Evolutionary conservation across 2,113 vertebrate species (phyloP).

Genomic region (Sinocyclocheilus anshuiensis): DNA sequence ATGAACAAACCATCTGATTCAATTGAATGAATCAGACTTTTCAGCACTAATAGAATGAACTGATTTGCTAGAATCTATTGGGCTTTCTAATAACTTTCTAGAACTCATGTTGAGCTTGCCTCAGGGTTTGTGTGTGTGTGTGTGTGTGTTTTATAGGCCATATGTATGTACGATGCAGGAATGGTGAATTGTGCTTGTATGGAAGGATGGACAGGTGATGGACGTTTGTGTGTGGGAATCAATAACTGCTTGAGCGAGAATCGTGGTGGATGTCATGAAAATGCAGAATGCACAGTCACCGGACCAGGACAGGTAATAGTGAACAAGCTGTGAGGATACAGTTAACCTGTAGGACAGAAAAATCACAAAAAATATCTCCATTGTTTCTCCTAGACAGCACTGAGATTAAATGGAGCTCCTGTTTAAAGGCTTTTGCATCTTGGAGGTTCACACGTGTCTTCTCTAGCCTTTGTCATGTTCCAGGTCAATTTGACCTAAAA

Average conservation of each 20-base stretch:
- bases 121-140: too few species aligned
- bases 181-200: conserved; percentile 79
- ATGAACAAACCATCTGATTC: too few species aligned
- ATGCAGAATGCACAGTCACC: conserved; percentile 79
- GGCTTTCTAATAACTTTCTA: too few species aligned
- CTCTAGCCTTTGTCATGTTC: not conserved
- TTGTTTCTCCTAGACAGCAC: too few species aligned
- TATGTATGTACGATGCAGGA: conserved; percentile 78
- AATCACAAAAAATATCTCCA: not conserved
- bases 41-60: too few species aligned
- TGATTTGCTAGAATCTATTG: too few species aligned
- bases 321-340: not conserved
- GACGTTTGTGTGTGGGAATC: conserved; percentile 81
- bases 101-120: too few species aligned
- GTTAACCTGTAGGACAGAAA: too few species aligned
- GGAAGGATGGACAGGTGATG: conserved; percentile 90
- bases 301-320: conserved; percentile 86
- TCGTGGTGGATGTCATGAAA: conserved; percentile 82
- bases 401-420: not conserved
- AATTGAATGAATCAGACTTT: too few species aligned
- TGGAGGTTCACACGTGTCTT: not conserved
- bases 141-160: conserved; percentile 74
- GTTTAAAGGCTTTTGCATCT: not conserved
- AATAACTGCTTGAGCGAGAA: conserved; percentile 83
- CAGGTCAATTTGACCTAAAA: not conserved